Base-by-base conservation (phyloP, 2,113 vertebrate genomes). In the Argyrosomus japonicus region DNA sequence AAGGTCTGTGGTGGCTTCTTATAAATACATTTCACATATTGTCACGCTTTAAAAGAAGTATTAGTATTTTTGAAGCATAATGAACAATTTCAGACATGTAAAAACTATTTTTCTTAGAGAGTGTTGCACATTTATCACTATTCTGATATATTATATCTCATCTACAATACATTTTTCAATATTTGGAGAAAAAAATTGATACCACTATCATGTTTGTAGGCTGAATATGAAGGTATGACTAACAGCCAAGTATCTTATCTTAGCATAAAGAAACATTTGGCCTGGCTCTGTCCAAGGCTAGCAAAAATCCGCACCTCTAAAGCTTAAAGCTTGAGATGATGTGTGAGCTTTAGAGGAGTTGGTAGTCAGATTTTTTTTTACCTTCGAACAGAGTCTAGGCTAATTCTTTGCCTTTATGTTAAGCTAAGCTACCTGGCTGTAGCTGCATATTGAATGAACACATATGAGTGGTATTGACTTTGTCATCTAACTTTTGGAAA, bases 1-100 rank as follows among this genome's bases (percentile, higher is more conserved):
- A 98, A 99, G 98, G 98, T 98, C 75, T 86, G 92, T 88, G 29
- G 21, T 4, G 63, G 7, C 50, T 14, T 36, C 6, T 29, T 51
- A 2, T 32, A 23, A 63, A 68, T 6, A 6, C 2, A 50, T 62
- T 23, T 45, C 14, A 27, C 7, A 40, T n/a, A 17, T 36, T 25
- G 5, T 25, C 18, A 47, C 11, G 18, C 47, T 27, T 43, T 23
- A 50, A 17, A 47, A n/a, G 36, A 56, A 13, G 13, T 9, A 21
- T 0, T 6, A 5, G 2, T 40, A 7, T 48, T 40, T 40, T 68
- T 51, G 2, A 65, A 21, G 19, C 17, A 36, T 12, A 32, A 1
- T 47, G 36, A 64, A 19, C 19, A 12, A 11, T 40, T 40, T 61
- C 0, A 32, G 7, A 29, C 25, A 6, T 61, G 27, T 40, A 25